phyloP scores from a whole-genome alignment of 2,888 invertebrate genomes.

The Ctena decussata region DNA sequence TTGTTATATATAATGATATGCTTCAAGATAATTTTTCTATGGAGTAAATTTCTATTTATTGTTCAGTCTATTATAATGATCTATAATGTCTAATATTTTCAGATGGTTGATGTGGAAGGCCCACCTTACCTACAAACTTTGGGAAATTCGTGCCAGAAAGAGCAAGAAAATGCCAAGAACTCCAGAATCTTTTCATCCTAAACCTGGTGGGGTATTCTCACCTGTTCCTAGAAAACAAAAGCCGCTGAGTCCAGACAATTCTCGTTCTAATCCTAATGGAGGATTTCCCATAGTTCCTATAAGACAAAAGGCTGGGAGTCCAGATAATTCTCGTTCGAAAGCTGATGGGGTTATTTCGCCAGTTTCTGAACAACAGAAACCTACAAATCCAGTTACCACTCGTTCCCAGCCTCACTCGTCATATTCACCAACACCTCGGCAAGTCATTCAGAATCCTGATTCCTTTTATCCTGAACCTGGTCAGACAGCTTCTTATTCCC shows the following conservation, averaged over 20 bases:
- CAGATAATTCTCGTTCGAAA: not conserved
- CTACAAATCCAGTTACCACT: too few relatives aligned
- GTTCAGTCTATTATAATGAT: too few relatives aligned
- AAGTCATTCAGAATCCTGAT: too few relatives aligned
- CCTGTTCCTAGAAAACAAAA: not conserved
- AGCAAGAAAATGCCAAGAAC: not conserved
- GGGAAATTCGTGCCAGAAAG: constrained; percentile 68
- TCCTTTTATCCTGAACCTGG: not conserved
- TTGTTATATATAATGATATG: too few relatives aligned
- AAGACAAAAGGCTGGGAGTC: not conserved
- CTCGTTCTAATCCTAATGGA: not conserved
- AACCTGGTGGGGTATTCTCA: not conserved
- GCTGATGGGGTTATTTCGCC: not conserved
- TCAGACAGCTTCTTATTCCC: not conserved
- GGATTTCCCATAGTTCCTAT: not conserved
- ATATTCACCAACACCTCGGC: too few relatives aligned
- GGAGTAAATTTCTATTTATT: too few relatives aligned
- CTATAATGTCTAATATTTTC: too few relatives aligned
- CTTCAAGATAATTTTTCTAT: too few relatives aligned
- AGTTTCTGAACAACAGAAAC: not conserved
- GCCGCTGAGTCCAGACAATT: not conserved
- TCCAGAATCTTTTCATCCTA: not conserved
- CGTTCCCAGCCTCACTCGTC: too few relatives aligned
- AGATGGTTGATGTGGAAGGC: constrained; percentile 83
- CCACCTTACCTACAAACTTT: constrained; percentile 71